A percentile compares a stretch with the other conserved stretches of the same genome.
phyloP scores from a whole-genome alignment of 2,888 invertebrate genomes.

The Odontothrips loti region DNA sequence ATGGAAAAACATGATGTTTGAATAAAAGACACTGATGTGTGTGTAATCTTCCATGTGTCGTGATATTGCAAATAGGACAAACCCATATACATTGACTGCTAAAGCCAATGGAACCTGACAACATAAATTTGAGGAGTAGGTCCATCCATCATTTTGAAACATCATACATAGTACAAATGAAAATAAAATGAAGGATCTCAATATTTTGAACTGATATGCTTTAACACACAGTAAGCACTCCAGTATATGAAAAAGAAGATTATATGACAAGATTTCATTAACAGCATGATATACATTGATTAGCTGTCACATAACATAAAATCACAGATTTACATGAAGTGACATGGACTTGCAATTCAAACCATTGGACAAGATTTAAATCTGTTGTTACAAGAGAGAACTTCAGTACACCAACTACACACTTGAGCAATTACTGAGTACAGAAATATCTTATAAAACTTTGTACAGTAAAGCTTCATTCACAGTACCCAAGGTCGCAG shows the following conservation, averaged over 20 bases:
- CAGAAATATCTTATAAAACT: background rate
- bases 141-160: background rate
- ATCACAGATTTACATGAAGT: background rate
- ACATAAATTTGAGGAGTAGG: background rate
- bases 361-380: too few relatives aligned
- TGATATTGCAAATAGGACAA: too few relatives aligned
- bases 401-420: too few relatives aligned
- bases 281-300: background rate
- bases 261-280: too few relatives aligned
- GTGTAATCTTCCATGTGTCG: too few relatives aligned
- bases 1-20: background rate
- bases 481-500: background rate
- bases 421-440: slow-evolving; percentile 4
- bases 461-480: background rate
- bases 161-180: background rate
- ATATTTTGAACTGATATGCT: background rate
- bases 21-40: background rate
- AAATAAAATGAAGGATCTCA: background rate
- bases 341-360: background rate
- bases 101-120: background rate
- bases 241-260: background rate
- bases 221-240: background rate
- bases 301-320: background rate
- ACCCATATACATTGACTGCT: background rate
- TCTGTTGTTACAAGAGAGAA: too few relatives aligned